phyloP scores from a whole-genome alignment of 2,888 invertebrate genomes.

The Oligia latruncula region DNA sequence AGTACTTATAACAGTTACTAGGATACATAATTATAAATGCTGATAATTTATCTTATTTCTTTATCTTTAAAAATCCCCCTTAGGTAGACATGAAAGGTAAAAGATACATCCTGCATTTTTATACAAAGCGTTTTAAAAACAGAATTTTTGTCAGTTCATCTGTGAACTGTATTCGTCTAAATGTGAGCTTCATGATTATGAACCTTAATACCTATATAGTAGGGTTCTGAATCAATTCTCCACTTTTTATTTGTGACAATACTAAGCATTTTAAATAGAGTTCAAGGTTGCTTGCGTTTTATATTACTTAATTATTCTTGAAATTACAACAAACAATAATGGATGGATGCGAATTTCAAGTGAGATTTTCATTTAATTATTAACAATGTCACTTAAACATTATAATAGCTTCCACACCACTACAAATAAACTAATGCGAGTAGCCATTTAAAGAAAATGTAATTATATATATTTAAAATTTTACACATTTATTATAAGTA shows the following conservation, averaged over 20 bases:
- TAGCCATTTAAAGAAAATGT: conserved; percentile 1
- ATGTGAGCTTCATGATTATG: background rate
- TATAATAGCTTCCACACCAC: background rate
- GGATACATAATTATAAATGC: conserved; percentile 18
- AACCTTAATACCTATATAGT: background rate
- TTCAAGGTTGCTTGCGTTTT: conserved; percentile 4
- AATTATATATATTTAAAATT: conserved; percentile 10
- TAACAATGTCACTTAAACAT: conserved; percentile 15
- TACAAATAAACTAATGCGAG: background rate
- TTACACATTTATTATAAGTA: background rate
- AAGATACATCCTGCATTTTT: background rate
- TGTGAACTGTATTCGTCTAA: background rate
- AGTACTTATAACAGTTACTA: background rate
- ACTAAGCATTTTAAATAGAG: background rate
- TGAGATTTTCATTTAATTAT: conserved; percentile 38
- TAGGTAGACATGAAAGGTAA: background rate
- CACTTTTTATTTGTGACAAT: conserved; percentile 20
- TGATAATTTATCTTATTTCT: background rate
- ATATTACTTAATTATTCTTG: background rate
- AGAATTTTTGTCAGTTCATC: background rate
- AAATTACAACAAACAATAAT: conserved; percentile 7
- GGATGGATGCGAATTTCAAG: conserved; percentile 5
- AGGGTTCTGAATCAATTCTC: conserved; percentile 16
- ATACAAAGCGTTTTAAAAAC: background rate
- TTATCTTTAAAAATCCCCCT: background rate